phyloP scores from a whole-genome alignment of 2,888 invertebrate genomes.

The Tipula confusa region DNA sequence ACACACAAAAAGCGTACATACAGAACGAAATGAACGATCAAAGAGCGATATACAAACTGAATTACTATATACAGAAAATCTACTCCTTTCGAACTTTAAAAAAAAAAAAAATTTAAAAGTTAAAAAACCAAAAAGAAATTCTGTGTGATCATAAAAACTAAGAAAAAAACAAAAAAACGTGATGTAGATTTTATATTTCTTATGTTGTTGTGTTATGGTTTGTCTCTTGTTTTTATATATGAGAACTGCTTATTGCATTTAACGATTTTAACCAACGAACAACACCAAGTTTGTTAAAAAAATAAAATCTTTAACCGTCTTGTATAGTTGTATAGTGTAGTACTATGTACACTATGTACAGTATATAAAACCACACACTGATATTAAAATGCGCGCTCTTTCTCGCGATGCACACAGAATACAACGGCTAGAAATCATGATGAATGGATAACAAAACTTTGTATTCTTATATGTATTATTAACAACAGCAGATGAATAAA shows the following conservation, averaged over 20 bases:
- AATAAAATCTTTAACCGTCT: neutral
- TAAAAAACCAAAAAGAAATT: neutral
- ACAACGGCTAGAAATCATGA: neutral
- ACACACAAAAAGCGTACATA: neutral
- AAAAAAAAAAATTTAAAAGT: neutral
- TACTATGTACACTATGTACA: too few relatives aligned
- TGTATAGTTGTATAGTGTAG: neutral
- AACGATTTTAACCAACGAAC: neutral
- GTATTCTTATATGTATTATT: neutral
- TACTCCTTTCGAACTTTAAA: constrained; percentile 20
- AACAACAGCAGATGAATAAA: neutral
- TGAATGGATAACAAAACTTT: constrained; percentile 9
- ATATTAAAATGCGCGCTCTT: neutral
- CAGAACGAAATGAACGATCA: constrained; percentile 4
- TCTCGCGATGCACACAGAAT: neutral
- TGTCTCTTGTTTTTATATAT: neutral
- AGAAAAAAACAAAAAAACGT: neutral
- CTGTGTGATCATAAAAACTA: constrained; percentile 5
- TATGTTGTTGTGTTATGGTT: neutral
- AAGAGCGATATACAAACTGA: neutral
- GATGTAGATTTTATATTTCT: constrained; percentile 20
- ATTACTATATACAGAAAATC: neutral
- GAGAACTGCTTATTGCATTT: constrained; percentile 5
- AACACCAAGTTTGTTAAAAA: neutral
- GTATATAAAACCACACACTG: neutral